phyloP scores from a whole-genome alignment of 53 echinoderm and acorn worm species.

The Zoroaster sp. region DNA sequence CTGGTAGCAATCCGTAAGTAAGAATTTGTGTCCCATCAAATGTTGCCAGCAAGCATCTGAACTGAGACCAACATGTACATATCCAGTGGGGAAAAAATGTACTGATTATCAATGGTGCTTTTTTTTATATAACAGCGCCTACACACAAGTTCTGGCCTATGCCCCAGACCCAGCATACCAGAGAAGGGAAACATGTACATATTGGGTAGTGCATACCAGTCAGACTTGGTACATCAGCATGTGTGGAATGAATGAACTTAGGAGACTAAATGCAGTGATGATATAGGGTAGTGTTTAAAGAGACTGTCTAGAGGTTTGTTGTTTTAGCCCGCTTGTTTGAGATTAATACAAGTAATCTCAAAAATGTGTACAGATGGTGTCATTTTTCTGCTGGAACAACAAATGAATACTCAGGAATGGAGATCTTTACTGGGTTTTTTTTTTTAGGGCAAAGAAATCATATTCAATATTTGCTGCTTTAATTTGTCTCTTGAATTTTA shows the following conservation, averaged over 20 bases:
- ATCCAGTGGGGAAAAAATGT: not conserved
- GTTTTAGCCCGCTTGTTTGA: too few species aligned
- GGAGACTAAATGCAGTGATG: not conserved
- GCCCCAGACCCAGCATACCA: slow-evolving; percentile 39
- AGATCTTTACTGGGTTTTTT: too few species aligned
- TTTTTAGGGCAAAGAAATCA: too few species aligned
- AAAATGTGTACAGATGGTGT: too few species aligned
- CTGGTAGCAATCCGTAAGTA: too few species aligned
- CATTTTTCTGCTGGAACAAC: too few species aligned
- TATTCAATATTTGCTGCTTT: too few species aligned
- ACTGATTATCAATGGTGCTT: not conserved
- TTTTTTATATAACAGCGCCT: not conserved
- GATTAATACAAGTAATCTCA: too few species aligned
- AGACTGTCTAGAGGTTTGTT: not conserved
- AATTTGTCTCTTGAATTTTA: too few species aligned
- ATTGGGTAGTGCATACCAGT: slow-evolving; percentile 37
- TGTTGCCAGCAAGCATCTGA: too few species aligned
- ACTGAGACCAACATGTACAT: not conserved
- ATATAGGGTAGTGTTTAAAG: not conserved
- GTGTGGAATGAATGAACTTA: slow-evolving; percentile 39
- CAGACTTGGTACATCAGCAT: slow-evolving; percentile 17
- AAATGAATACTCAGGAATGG: too few species aligned
- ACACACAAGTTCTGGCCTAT: not conserved
- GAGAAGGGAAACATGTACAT: slow-evolving; percentile 33
- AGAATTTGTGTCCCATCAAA: too few species aligned